These are phyloP conservation scores for Sebastes cheni DNA, from an alignment of 2,797 vertebrate species.

Conservation along the genomic window DNA sequence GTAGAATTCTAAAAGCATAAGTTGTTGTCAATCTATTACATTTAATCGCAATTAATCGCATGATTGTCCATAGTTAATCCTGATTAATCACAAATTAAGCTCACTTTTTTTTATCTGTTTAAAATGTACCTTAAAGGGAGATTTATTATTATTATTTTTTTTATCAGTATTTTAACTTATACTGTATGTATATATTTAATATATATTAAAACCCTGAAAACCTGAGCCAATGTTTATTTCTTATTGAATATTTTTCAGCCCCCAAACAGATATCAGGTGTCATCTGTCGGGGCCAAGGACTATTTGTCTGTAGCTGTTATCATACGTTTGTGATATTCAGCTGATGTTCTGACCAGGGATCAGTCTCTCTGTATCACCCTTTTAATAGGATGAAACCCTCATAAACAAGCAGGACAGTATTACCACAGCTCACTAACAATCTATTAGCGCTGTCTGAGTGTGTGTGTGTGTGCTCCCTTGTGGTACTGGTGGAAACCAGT, in stretches of 20 bases:
- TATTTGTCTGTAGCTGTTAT: constrained; percentile 5
- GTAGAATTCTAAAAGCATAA: background rate
- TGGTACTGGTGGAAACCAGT: constrained; percentile 55
- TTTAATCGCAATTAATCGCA: too few species aligned
- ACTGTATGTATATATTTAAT: too few species aligned
- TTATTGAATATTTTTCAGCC: background rate
- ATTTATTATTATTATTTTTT: too few species aligned
- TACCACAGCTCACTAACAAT: constrained; percentile 11
- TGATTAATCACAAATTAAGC: too few species aligned
- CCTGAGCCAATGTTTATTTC: background rate
- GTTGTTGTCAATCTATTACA: too few species aligned
- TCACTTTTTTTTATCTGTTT: too few species aligned
- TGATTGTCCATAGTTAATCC: too few species aligned
- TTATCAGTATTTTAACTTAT: too few species aligned
- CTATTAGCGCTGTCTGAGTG: constrained; percentile 18
- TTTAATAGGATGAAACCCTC: constrained; percentile 24
- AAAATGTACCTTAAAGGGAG: too few species aligned
- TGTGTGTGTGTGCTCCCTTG: constrained; percentile 5
- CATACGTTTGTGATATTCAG: background rate
- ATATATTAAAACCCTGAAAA: background rate
- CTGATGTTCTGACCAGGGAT: background rate
- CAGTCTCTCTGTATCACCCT: constrained; percentile 17
- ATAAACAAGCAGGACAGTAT: constrained; percentile 18
- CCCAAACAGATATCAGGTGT: background rate
- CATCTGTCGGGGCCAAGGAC: background rate